phyloP scores from a whole-genome alignment of 2,888 invertebrate genomes.

The Parascotia fuliginaria region DNA sequence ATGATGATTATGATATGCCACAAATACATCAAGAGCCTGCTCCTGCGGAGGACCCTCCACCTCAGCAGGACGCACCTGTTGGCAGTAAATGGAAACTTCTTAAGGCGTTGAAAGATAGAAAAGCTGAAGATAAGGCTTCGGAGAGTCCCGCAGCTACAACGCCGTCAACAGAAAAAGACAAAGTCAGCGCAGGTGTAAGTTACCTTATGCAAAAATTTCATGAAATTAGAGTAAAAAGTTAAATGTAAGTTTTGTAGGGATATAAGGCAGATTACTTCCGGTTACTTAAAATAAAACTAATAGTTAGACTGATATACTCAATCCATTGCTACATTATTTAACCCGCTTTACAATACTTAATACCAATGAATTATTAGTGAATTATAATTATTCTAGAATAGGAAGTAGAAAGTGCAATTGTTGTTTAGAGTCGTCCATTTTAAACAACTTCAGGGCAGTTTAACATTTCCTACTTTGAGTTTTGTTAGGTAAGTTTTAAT shows the following conservation, averaged over 20 bases:
- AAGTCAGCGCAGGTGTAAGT: slow-evolving; percentile 90
- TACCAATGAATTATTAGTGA: slow-evolving; percentile 37
- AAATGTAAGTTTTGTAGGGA: slow-evolving; percentile 46
- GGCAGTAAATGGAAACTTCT: slow-evolving; percentile 96
- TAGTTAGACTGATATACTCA: slow-evolving; percentile 68
- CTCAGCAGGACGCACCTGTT: slow-evolving; percentile 84
- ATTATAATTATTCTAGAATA: slow-evolving; percentile 38
- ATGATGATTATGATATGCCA: slow-evolving; percentile 87
- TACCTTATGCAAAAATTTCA: slow-evolving; percentile 88
- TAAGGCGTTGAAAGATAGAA: slow-evolving; percentile 95
- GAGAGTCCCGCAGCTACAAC: slow-evolving; percentile 88
- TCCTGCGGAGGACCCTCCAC: slow-evolving; percentile 62
- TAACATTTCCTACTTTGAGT: no score
- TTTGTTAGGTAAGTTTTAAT: no score
- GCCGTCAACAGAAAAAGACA: slow-evolving; percentile 87
- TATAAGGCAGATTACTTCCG: slow-evolving; percentile 40
- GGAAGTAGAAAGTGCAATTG: slow-evolving; percentile 49
- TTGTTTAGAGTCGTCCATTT: slow-evolving; percentile 54
- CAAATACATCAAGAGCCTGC: slow-evolving; percentile 69
- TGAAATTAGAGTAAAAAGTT: slow-evolving; percentile 88
- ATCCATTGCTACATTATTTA: slow-evolving; percentile 56
- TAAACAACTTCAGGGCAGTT: slow-evolving; percentile 36
- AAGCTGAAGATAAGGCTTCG: slow-evolving; percentile 94
- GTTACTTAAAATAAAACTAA: slow-evolving; percentile 48
- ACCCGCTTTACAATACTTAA: slow-evolving; percentile 58